These are phyloP conservation scores for Zaprionus ghesquierei DNA, from an alignment of 1,140 invertebrate species.

Conservation along the genomic window DNA sequence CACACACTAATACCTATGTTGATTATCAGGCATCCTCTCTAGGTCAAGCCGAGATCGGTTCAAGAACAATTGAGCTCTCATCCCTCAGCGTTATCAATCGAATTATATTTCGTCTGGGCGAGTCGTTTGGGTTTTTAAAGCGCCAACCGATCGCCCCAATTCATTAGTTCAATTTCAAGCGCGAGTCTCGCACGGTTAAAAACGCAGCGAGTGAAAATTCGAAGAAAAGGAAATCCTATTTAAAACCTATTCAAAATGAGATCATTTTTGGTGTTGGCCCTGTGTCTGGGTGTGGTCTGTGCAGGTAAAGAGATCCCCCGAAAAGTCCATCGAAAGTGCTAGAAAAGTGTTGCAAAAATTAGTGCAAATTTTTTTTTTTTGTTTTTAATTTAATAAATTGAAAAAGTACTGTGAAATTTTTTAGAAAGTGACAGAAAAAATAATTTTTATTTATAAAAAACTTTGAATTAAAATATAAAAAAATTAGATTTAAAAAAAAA, in stretches of 20 bases:
- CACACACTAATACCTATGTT: no score
- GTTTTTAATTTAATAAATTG: not conserved
- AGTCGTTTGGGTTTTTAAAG: slow-evolving; percentile 62
- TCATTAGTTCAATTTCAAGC: slow-evolving; percentile 65
- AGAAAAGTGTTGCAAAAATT: not conserved
- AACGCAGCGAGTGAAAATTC: slow-evolving; percentile 12
- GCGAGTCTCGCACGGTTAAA: slow-evolving; percentile 53
- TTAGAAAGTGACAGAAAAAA: no score
- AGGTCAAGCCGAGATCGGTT: slow-evolving; percentile 76
- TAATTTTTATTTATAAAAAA: no score
- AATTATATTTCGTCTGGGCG: slow-evolving; percentile 15
- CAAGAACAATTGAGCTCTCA: slow-evolving; percentile 49
- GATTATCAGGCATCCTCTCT: slow-evolving; percentile 65
- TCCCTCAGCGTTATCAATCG: slow-evolving; percentile 28
- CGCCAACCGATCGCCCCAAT: slow-evolving; percentile 28
- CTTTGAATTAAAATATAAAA: no score
- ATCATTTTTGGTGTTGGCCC: slow-evolving; percentile 62
- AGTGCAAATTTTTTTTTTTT: not conserved
- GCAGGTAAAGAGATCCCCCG: slow-evolving; percentile 64
- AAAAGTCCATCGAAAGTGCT: not conserved
- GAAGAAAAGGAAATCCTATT: slow-evolving; percentile 5
- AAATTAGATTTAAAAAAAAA: no score
- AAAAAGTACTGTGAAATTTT: not conserved
- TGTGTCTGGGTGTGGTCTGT: slow-evolving; percentile 68
- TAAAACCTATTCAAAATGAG: slow-evolving; percentile 56